Evolutionary conservation across 2,113 vertebrate species (phyloP).

Genomic region (Sinocyclocheilus anshuiensis): DNA sequence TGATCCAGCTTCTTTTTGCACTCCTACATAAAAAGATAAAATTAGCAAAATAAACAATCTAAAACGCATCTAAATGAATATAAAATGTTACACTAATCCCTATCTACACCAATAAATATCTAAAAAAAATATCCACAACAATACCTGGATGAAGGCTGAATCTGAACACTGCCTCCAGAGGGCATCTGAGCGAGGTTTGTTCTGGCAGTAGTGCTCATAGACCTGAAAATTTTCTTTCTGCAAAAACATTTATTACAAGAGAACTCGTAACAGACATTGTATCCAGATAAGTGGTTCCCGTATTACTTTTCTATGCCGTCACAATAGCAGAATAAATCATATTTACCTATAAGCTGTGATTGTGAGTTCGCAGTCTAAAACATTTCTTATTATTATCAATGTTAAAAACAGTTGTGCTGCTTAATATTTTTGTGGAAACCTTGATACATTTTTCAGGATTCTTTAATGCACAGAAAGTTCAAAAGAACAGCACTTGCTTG

Average conservation of each 20-base stretch:
- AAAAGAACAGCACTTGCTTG: too few relatives aligned
- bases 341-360: not conserved
- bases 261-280: not conserved
- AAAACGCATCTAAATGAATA: constrained; percentile 54
- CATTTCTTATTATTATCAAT: not conserved
- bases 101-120: not conserved
- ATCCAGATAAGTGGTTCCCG: not conserved
- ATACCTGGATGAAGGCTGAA: constrained; percentile 91
- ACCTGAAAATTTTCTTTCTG: constrained; percentile 95
- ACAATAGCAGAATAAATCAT: not conserved
- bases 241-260: constrained; percentile 44
- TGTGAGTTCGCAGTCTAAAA: constrained; percentile 5
- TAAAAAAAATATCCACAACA: not conserved
- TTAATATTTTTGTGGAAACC: not conserved
- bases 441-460: not conserved
- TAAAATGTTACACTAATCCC: not conserved
- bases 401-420: not conserved
- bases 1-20: constrained; percentile 93
- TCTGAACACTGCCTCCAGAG: constrained; percentile 92
- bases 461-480: not conserved
- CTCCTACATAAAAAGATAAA: constrained; percentile 75
- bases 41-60: not conserved
- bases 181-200: constrained; percentile 90
- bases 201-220: constrained; percentile 96
- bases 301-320: not conserved